Evolutionary conservation across 2,888 invertebrate genomes (phyloP), one percentile per base, ranked within the genome.

Genomic region (Molorchus minor): DNA sequence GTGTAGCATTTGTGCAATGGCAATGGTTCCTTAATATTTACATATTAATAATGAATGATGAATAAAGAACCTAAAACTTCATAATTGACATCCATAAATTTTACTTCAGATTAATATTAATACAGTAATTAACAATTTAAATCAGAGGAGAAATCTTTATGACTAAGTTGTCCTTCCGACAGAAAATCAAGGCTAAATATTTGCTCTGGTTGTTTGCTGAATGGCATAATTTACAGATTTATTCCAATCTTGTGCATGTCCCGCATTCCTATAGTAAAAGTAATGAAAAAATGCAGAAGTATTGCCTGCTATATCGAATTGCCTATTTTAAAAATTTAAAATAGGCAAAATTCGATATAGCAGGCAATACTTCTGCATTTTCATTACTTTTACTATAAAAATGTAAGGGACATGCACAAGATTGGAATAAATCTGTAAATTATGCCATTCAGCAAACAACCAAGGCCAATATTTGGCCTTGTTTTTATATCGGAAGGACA

Each of bases 341-440:
- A n/a, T n/a, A n/a, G n/a, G n/a, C n/a, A n/a, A n/a, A n/a, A n/a
- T 33, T 33, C 8, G 16, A 29, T 8, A 21, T 45, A 30, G 10
- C 45, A 45, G 45, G 45, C 45, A 45, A 30, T 30, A 45, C 29
- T 30, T 45, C 17, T 45, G 29, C 40, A 41, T 21, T 41, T 41
- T 12, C 29, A 52, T 16, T 16, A 41, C n/a, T 29, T 5, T 21
- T n/a, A 29, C 30, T 52, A 16, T 30, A 49, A 36, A 36, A 36
- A 12, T 52, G 52, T 52, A 41, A 40, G 29, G n/a, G 15, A 10
- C 52, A 52, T 52, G 52, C 52, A 33, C 40, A 29, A 41, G n/a
- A 38, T 12, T 41, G 17, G 40, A 36, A 30, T 41, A 41, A 25
- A 25, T 40, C 41, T 40, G 45, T 45, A n/a, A 29, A 30, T 45